These are phyloP conservation scores for Mizuhopecten yessoensis DNA, from an alignment of 1,140 invertebrate genomes.

Conservation along the genomic window DNA sequence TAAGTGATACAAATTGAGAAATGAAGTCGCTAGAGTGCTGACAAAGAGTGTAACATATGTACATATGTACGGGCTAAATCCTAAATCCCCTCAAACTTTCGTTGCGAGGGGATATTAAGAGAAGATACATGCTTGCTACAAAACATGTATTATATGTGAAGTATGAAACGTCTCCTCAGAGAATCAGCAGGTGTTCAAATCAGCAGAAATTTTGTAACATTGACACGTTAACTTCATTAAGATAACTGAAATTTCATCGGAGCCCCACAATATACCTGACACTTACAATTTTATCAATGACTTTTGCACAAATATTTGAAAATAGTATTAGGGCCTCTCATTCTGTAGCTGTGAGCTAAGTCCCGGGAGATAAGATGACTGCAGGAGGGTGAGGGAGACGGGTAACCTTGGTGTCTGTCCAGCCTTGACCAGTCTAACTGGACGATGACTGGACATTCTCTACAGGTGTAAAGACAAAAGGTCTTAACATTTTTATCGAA, in stretches of 20 bases:
- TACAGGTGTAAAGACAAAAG: background rate
- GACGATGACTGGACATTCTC: background rate
- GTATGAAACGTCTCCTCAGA: background rate
- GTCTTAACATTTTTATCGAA: conserved; percentile 15
- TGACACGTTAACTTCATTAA: background rate
- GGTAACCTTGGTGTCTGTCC: background rate
- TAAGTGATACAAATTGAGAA: too few species aligned
- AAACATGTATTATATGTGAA: too few species aligned
- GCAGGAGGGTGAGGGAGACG: background rate
- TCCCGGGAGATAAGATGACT: background rate
- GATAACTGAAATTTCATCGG: background rate
- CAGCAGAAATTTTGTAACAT: background rate
- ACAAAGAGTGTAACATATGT: too few species aligned
- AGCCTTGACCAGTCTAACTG: background rate
- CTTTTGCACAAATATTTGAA: conserved; percentile 31
- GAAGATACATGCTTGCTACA: too few species aligned
- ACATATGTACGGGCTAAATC: too few species aligned
- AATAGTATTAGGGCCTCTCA: background rate
- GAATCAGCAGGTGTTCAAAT: background rate
- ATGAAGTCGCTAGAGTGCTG: too few species aligned
- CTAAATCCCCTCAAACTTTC: too few species aligned
- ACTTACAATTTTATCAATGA: conserved; percentile 7
- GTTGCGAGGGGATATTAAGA: too few species aligned
- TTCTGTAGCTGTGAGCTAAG: background rate
- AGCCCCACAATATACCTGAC: background rate